These are phyloP conservation scores for Microtus montanus DNA, from an alignment of 2,113 vertebrate genomes.

Conservation along the genomic window DNA sequence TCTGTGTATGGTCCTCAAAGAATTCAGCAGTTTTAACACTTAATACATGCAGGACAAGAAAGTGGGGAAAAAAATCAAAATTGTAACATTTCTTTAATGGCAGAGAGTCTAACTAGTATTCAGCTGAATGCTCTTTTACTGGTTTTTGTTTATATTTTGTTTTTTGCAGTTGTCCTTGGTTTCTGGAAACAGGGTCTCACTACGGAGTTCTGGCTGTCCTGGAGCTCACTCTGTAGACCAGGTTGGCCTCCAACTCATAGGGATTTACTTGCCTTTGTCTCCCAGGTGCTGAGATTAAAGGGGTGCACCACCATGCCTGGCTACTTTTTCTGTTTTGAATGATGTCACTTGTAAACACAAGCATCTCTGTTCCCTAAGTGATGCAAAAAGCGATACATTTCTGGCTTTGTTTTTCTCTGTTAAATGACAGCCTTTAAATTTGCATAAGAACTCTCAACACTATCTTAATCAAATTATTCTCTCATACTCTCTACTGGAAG, in stretches of 20 bases:
- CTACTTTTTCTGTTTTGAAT: slow-evolving; percentile 1
- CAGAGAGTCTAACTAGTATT: background rate
- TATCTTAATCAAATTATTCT: slow-evolving; percentile 67
- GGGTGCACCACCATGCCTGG: background rate
- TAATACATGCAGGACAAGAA: background rate
- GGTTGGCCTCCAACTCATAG: background rate
- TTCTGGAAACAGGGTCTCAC: background rate
- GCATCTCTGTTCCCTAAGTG: slow-evolving; percentile 38
- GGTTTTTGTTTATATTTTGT: background rate
- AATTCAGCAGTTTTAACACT: slow-evolving; percentile 15
- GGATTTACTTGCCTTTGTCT: background rate
- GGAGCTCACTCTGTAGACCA: background rate
- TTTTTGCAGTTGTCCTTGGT: background rate
- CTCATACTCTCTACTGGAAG: slow-evolving; percentile 35
- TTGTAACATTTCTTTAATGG: background rate
- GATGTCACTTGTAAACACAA: background rate
- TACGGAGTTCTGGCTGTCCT: background rate
- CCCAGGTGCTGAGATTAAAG: background rate
- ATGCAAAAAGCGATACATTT: slow-evolving; percentile 55
- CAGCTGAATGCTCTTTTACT: background rate
- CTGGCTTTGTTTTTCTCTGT: slow-evolving; percentile 54
- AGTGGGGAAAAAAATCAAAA: background rate
- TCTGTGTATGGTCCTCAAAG: background rate
- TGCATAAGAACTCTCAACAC: slow-evolving; percentile 64
- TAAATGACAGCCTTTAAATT: slow-evolving; percentile 59